Percentiles rank a stretch among this genome's conserved stretches.
phyloP scores from a whole-genome alignment of 2,113 vertebrate genomes.

The Ginglymostoma cirratum region DNA sequence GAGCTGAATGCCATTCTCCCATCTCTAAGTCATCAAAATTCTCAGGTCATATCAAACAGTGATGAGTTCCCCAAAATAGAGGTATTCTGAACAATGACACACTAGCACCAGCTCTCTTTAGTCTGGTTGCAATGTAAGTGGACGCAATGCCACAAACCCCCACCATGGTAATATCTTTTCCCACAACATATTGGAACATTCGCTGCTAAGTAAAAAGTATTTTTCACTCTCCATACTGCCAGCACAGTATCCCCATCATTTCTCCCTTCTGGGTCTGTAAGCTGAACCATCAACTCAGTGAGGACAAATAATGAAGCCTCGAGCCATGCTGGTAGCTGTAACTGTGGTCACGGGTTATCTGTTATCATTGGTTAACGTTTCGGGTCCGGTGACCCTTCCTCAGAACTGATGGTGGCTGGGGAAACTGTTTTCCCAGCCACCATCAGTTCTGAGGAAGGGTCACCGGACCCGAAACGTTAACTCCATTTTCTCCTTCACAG shows the following conservation, averaged over 20 bases:
- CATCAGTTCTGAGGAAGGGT: no score
- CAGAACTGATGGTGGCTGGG: no score
- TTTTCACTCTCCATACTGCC: not conserved
- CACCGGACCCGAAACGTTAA: no score
- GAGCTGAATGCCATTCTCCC: not conserved
- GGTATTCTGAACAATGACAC: not conserved
- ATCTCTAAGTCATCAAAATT: not conserved
- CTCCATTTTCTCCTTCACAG: no score
- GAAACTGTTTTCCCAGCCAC: no score
- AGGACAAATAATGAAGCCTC: not conserved
- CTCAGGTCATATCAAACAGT: not conserved
- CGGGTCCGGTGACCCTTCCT: no score
- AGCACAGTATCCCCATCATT: not conserved
- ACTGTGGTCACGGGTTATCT: not conserved
- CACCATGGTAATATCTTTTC: not conserved
- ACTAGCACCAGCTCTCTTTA: not conserved
- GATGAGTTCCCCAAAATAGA: not conserved
- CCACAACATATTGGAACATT: not conserved
- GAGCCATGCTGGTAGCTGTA: not conserved
- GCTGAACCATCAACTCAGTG: not conserved
- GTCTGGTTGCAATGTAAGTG: not conserved
- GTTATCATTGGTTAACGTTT: conserved; percentile 40
- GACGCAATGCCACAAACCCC: not conserved
- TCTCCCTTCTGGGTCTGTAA: not conserved
- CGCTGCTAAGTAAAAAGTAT: no score